phyloP scores from a whole-genome alignment of 2,888 invertebrate genomes.

The Neocrepidodera transversa region DNA sequence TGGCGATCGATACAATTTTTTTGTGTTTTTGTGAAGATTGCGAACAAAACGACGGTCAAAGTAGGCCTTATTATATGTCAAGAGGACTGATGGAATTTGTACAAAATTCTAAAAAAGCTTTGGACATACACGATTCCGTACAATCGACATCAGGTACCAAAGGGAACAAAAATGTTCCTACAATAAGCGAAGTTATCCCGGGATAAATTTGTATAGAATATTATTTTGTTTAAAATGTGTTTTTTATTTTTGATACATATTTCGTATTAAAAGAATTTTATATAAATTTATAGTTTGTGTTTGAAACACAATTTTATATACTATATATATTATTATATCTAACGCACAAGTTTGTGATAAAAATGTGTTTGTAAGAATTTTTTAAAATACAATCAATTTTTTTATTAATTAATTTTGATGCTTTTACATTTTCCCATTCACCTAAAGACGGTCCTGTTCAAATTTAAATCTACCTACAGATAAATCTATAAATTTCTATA shows the following conservation, averaged over 20 bases:
- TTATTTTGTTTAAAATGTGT: too few species aligned
- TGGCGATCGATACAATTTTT: slow-evolving; percentile 74
- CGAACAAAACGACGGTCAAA: slow-evolving; percentile 69
- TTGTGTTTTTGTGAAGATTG: slow-evolving; percentile 75
- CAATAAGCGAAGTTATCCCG: slow-evolving; percentile 27
- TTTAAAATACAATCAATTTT: too few species aligned
- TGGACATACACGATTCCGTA: slow-evolving; percentile 48
- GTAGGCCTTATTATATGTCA: slow-evolving; percentile 71
- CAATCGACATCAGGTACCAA: slow-evolving; percentile 25
- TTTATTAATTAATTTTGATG: too few species aligned
- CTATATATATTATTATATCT: too few species aligned
- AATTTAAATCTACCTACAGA: too few species aligned
- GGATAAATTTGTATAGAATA: too few species aligned
- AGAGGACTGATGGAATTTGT: slow-evolving; percentile 71
- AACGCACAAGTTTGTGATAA: neutral
- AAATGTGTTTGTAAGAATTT: neutral
- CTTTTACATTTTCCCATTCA: too few species aligned
- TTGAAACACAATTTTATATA: neutral
- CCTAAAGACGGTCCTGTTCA: too few species aligned
- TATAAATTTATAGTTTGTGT: neutral
- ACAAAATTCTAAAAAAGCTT: slow-evolving; percentile 66
- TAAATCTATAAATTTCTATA: too few species aligned
- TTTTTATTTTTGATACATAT: slow-evolving; percentile 1
- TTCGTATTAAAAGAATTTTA: neutral
- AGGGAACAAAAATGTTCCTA: slow-evolving; percentile 25